These are phyloP conservation scores for Argentina silus DNA, from an alignment of 2,797 vertebrate species.

Conservation along the genomic window DNA sequence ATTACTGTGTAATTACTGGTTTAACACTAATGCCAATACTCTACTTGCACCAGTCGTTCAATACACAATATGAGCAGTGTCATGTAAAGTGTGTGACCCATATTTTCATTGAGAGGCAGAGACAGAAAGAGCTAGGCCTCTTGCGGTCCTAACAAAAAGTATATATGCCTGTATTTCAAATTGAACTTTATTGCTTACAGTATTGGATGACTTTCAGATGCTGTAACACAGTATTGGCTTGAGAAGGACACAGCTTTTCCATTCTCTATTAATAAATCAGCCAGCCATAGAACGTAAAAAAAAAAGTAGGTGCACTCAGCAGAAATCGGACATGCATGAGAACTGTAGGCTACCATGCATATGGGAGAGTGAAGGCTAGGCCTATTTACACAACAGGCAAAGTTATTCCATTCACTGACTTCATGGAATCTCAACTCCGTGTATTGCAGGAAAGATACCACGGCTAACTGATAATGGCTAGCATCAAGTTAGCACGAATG, in stretches of 20 bases:
- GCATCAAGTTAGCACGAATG: too few species aligned
- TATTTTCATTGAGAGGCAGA: background rate
- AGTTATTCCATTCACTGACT: conserved; percentile 20
- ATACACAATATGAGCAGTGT: too few species aligned
- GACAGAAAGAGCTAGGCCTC: background rate
- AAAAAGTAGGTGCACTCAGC: background rate
- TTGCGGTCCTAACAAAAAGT: background rate
- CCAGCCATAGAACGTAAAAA: background rate
- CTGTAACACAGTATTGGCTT: background rate
- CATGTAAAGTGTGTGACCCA: too few species aligned
- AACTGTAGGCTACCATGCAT: conserved; percentile 12
- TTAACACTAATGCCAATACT: too few species aligned
- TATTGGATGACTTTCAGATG: conserved; percentile 8
- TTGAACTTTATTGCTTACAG: background rate
- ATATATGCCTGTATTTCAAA: background rate
- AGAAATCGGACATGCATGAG: background rate
- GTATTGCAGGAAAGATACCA: too few species aligned
- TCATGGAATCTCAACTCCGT: too few species aligned
- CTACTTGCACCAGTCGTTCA: too few species aligned
- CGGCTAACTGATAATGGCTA: too few species aligned
- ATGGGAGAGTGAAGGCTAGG: background rate
- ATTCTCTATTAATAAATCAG: conserved; percentile 1
- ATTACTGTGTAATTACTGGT: too few species aligned
- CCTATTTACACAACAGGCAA: conserved; percentile 26
- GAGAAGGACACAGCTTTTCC: conserved; percentile 8